Base-by-base conservation (phyloP, 2,888 invertebrate species). In the Drosophila mayaguana region DNA sequence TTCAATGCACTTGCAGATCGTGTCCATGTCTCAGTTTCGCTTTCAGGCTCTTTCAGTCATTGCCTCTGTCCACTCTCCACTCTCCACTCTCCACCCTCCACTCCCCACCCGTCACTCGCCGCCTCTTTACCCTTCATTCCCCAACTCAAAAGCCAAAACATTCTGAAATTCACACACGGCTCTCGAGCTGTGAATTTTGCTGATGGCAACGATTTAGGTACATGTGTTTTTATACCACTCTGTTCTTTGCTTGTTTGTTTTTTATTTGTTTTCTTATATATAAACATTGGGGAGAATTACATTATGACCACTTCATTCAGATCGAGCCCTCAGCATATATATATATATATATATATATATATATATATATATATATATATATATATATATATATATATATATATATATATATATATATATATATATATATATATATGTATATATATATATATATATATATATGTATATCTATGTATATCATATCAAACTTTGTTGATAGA, bases 151-250 rank as follows among this genome's bases (percentile, higher is more conserved):
- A 38, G 43, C 18, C 56, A 54, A 57, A 63, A 62, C 50, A 68
- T 66, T 79, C 65, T 61, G 56, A 55, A 72, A 69, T 63, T 70
- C 72, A 57, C 76, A 59, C 64, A 62, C 43, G 55, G 64, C 80
- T 68, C 25, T 46, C 34, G 46, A 22, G 14, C 36, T 38, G 51
- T 55, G 48, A 51, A 67, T 80, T 80, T 72, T 72, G 81, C 86
- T 82, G 86, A 84, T 73, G 55, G 38, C 63, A 25, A 57, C 57
- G 42, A 50, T 66, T 83, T 70, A 54, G 32, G 22, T 68, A 82
- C 83, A 82, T 82, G 57, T 61, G 59, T 81, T 73, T 65, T 63
- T 36, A 45, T 22, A 18, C 38, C 32, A 28, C 32, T 50, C 46
- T 14, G 25, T 55, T 18, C 25, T 4, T n/a, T 12, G 25, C 38